phyloP scores from a whole-genome alignment of 2,888 invertebrate genomes.

The Cyaniris semiargus region DNA sequence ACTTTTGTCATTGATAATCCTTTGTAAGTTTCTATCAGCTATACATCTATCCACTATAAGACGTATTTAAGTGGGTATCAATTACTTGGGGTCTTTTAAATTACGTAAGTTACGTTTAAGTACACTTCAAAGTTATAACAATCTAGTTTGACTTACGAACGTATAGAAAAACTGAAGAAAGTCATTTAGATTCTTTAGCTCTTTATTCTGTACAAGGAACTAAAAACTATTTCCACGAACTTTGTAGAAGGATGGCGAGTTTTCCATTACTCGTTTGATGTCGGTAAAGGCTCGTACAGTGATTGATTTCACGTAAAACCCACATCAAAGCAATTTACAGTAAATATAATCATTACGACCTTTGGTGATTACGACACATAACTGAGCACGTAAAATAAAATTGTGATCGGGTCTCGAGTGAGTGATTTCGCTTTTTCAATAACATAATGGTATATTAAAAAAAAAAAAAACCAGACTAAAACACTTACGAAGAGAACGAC shows the following conservation, averaged over 20 bases:
- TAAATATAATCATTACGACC: constrained; percentile 5
- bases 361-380: background rate
- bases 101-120: too few relatives aligned
- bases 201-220: background rate
- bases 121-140: too few relatives aligned
- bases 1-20: too few relatives aligned
- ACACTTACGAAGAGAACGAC: too few relatives aligned
- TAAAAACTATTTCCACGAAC: background rate
- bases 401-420: background rate
- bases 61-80: too few relatives aligned
- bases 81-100: too few relatives aligned
- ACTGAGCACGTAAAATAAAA: constrained; percentile 3
- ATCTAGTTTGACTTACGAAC: too few relatives aligned
- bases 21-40: background rate
- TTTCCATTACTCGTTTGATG: constrained; percentile 5
- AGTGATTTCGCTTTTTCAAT: background rate
- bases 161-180: too few relatives aligned
- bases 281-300: background rate
- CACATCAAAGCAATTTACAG: constrained; percentile 20
- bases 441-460: background rate
- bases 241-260: background rate
- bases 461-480: background rate
- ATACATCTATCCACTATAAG: too few relatives aligned
- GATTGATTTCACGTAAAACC: constrained; percentile 26
- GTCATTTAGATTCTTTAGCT: background rate